Conservation (phyloP, 2,797 vertebrate species). For the Discoglossus pictus region DNA sequence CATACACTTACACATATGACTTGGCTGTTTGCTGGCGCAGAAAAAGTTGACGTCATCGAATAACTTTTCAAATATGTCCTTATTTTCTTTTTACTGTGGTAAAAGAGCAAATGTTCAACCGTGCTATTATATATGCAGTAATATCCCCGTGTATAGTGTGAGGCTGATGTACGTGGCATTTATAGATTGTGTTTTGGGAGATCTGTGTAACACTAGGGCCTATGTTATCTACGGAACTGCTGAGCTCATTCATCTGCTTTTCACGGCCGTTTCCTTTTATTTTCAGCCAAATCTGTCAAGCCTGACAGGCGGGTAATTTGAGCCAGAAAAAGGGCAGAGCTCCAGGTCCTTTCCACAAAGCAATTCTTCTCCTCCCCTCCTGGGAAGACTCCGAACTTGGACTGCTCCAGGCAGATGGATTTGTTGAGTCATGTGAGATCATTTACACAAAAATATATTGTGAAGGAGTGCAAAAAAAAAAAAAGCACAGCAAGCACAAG, state of each 20-base stretch:
- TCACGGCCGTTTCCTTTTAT: constrained; percentile 87
- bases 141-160: no score
- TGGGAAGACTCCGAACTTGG: constrained; percentile 82
- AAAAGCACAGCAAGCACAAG: constrained; percentile 13
- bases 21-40: constrained; percentile 63
- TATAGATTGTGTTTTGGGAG: constrained; percentile 70
- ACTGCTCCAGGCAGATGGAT: constrained; percentile 80
- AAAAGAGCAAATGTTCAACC: no score
- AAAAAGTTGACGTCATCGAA: constrained; percentile 65
- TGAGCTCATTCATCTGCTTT: constrained; percentile 85
- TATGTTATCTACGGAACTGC: constrained; percentile 75
- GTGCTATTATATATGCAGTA: no score
- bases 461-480: constrained; percentile 61
- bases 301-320: constrained; percentile 89
- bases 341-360: constrained; percentile 84
- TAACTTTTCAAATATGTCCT: constrained; percentile 34
- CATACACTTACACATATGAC: constrained; percentile 68
- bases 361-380: constrained; percentile 81
- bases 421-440: constrained; percentile 98
- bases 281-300: constrained; percentile 94
- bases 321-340: constrained; percentile 82
- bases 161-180: constrained; percentile 51
- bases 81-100: not conserved
- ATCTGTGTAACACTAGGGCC: constrained; percentile 65
- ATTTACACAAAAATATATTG: constrained; percentile 86